Percentiles rank a stretch among this genome's conserved stretches.
phyloP scores from a whole-genome alignment of 2,888 invertebrate species.

The Apoderus coryli region DNA sequence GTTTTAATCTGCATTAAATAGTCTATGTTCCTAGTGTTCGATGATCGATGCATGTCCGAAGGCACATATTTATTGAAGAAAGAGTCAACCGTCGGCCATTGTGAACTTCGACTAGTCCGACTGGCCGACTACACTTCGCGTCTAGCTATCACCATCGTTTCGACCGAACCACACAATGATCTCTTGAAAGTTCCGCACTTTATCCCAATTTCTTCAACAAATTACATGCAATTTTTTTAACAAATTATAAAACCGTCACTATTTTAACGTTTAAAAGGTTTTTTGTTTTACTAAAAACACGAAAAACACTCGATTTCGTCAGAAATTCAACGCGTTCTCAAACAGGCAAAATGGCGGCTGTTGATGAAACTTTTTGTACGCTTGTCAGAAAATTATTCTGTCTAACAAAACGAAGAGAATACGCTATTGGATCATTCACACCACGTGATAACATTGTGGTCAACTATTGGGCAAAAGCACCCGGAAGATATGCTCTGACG shows the following conservation, averaged over 20 bases:
- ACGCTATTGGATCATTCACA: slow-evolving; percentile 30
- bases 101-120: slow-evolving; percentile 52
- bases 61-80: slow-evolving; percentile 56
- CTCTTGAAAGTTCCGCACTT: no score
- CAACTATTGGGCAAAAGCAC: slow-evolving; percentile 30
- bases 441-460: slow-evolving; percentile 34
- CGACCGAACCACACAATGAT: slow-evolving; percentile 59
- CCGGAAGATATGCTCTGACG: slow-evolving; percentile 34
- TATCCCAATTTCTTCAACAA: slow-evolving; percentile 33
- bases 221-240: slow-evolving; percentile 29
- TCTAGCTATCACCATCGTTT: slow-evolving; percentile 61
- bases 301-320: slow-evolving; percentile 56
- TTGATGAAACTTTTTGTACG: slow-evolving; percentile 91
- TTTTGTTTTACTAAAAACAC: slow-evolving; percentile 33
- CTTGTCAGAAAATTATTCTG: slow-evolving; percentile 69
- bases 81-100: slow-evolving; percentile 67
- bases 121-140: slow-evolving; percentile 40
- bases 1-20: slow-evolving; percentile 36
- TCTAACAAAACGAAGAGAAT: slow-evolving; percentile 32
- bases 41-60: slow-evolving; percentile 57
- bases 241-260: slow-evolving; percentile 26
- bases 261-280: slow-evolving; percentile 30
- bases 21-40: slow-evolving; percentile 54
- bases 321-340: slow-evolving; percentile 63
- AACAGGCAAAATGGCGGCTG: slow-evolving; percentile 89